Percentiles rank a stretch among this genome's conserved stretches.
Evolutionary conservation across 1,140 invertebrate genomes (phyloP).

Genomic region (Portunus trituberculatus): DNA sequence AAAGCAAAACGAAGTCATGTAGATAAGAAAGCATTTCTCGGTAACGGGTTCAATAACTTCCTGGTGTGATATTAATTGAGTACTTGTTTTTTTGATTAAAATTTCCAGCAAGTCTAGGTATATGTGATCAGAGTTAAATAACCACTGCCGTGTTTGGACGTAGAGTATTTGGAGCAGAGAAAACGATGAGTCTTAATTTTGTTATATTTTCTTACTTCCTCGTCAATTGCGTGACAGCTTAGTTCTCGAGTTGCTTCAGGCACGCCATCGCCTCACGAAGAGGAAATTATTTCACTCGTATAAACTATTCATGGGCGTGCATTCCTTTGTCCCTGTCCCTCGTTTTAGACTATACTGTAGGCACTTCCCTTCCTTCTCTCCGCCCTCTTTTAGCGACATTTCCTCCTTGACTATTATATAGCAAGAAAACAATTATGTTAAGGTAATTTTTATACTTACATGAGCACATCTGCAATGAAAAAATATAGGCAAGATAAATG

Average conservation of each 20-base stretch:
- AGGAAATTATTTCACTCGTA: background rate
- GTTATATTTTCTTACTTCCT: background rate
- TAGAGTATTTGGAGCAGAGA: background rate
- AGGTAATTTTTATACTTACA: too few relatives aligned
- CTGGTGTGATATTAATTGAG: too few relatives aligned
- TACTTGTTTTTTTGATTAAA: too few relatives aligned
- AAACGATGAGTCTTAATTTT: background rate
- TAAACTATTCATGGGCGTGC: background rate
- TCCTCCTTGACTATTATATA: too few relatives aligned
- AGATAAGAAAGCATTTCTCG: too few relatives aligned
- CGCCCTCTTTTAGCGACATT: too few relatives aligned
- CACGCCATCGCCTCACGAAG: background rate
- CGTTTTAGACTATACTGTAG: background rate
- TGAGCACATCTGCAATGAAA: too few relatives aligned
- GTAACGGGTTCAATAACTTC: too few relatives aligned
- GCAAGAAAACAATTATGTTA: too few relatives aligned
- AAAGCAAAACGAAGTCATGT: too few relatives aligned
- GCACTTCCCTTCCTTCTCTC: background rate
- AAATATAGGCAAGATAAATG: too few relatives aligned
- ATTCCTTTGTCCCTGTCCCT: background rate
- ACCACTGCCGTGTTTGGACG: background rate
- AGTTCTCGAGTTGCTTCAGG: background rate
- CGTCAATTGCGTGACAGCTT: background rate
- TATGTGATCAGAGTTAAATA: background rate
- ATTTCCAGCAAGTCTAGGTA: too few relatives aligned